Conservation (phyloP, 2,113 vertebrate genomes). For the Grus americana region DNA sequence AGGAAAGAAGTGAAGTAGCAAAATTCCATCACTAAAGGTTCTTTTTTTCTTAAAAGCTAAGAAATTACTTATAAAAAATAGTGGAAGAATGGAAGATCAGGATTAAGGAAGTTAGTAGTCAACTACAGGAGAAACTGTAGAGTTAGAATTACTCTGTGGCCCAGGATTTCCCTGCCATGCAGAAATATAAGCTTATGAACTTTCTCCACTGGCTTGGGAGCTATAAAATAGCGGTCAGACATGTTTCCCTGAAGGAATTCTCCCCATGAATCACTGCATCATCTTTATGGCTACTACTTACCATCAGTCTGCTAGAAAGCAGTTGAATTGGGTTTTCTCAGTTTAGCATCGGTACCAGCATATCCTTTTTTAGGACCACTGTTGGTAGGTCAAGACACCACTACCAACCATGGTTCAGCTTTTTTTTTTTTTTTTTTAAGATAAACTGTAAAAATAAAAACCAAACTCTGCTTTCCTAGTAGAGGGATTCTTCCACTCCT, state of each 20-base stretch:
- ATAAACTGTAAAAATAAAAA: background rate
- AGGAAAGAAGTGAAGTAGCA: background rate
- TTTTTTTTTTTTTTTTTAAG: background rate
- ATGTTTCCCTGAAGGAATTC: background rate
- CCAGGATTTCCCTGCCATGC: background rate
- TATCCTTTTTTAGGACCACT: background rate
- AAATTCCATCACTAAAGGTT: background rate
- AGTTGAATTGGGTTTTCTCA: fast-evolving
- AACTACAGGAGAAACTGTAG: background rate
- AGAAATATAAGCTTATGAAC: too few relatives aligned
- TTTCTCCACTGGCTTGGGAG: background rate
- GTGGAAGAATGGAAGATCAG: background rate
- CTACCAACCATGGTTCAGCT: background rate
- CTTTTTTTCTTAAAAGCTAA: background rate
- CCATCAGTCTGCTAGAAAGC: background rate
- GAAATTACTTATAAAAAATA: background rate
- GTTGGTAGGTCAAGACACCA: background rate
- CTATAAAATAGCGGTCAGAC: background rate
- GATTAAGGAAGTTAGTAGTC: background rate
- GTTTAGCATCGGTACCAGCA: background rate
- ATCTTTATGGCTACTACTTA: fast-evolving
- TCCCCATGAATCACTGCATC: background rate
- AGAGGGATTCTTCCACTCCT: background rate
- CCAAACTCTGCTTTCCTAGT: background rate
- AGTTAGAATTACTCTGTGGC: background rate